Conservation (phyloP, 2,888 invertebrate genomes). For the Microchrysa polita region DNA sequence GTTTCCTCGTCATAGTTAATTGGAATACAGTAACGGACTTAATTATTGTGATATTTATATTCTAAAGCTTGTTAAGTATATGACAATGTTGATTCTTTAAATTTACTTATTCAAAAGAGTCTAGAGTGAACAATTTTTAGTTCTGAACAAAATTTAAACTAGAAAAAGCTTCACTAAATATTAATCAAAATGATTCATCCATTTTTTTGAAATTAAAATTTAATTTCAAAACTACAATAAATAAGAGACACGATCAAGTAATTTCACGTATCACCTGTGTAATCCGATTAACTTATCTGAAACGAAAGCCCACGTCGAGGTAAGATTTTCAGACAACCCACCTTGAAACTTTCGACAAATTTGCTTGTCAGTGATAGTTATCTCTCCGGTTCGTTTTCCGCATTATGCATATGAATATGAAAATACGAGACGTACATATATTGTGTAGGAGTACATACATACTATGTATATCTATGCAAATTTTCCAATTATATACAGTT, state of each 20-base stretch:
- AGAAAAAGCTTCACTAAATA: too few relatives aligned
- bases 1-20: not conserved
- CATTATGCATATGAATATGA: constrained; percentile 39
- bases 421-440: not conserved
- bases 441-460: too few relatives aligned
- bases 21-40: not conserved
- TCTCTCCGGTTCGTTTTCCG: constrained; percentile 38
- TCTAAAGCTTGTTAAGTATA: too few relatives aligned
- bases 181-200: too few relatives aligned
- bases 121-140: too few relatives aligned
- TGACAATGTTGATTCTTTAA: too few relatives aligned
- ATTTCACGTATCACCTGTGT: not conserved
- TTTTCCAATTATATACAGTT: too few relatives aligned
- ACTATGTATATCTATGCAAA: too few relatives aligned
- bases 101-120: too few relatives aligned
- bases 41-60: too few relatives aligned
- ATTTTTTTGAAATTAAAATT: too few relatives aligned
- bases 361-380: constrained; percentile 29
- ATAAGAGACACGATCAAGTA: not conserved
- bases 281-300: not conserved
- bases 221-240: not conserved
- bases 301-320: constrained; percentile 1
- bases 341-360: constrained; percentile 39
- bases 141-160: too few relatives aligned
- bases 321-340: constrained; percentile 34